Percentiles rank a stretch among this genome's conserved stretches.
phyloP scores from a whole-genome alignment of 2,797 vertebrate genomes.

The Peromyscus attwateri region DNA sequence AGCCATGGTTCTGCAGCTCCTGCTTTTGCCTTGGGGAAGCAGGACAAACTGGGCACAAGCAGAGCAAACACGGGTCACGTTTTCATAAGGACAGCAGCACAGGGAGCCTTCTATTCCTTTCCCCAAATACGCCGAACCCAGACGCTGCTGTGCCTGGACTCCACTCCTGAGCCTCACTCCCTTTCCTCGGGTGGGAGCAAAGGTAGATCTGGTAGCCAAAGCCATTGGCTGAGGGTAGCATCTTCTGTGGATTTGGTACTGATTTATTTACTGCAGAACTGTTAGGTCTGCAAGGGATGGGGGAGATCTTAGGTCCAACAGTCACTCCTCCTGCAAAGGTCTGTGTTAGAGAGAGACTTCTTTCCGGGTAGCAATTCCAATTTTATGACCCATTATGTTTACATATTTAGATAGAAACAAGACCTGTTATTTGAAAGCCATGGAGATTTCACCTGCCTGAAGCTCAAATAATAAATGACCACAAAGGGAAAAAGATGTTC shows the following conservation, averaged over 20 bases:
- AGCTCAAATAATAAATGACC: conserved; percentile 70
- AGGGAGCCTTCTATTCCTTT: background rate
- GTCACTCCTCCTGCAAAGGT: conserved; percentile 30
- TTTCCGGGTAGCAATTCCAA: background rate
- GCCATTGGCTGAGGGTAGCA: background rate
- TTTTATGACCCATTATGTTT: conserved; percentile 37
- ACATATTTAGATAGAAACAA: conserved; percentile 68
- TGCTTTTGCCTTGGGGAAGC: background rate
- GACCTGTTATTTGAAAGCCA: conserved; percentile 72
- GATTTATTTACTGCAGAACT: background rate
- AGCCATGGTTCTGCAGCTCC: background rate
- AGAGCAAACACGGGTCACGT: background rate
- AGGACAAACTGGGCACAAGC: background rate
- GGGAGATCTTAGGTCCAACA: background rate
- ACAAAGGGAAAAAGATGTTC: conserved; percentile 35
- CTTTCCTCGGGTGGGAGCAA: background rate
- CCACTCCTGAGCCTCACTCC: background rate
- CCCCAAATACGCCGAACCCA: background rate
- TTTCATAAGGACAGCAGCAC: background rate
- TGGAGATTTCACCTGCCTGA: conserved; percentile 36
- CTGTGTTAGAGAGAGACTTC: background rate
- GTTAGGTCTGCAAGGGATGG: background rate
- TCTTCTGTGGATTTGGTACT: background rate
- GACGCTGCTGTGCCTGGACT: too few relatives aligned
- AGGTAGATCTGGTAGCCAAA: background rate